Base-by-base conservation (phyloP, 2,113 vertebrate species). In the Seriola dumerili region DNA sequence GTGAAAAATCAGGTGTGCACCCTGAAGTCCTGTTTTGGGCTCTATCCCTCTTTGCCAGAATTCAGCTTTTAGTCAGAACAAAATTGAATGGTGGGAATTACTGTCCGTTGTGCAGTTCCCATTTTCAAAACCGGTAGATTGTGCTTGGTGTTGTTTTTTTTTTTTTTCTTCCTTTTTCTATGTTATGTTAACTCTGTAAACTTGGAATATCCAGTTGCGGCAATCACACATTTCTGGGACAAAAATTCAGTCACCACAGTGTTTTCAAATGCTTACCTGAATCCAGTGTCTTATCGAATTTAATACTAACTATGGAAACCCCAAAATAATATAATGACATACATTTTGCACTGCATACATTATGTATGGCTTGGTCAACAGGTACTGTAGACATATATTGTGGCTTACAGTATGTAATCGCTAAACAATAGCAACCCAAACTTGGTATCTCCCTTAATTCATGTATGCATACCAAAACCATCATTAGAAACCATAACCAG, bases 41-140 rank as follows among this genome's bases (percentile, higher is more conserved):
- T 73, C 52, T 74, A 77, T 76, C 42, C 65, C 78, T 84, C 72
- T 85, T 83, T n/a, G 83, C 88, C n/a, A n/a, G 91, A 91, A 90
- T 92, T 88, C 83, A 89, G n/a, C n/a, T 85, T 90, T 82, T 81
- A 72, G 65, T 81, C n/a, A 29, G 78, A 86, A n/a, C 71, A 75
- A 68, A 84, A 90, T 85, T 80, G 80, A 88, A 90, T 83, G 70
- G n/a, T 84, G 80, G 85, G 55, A 76, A n/a, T 85, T 89, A 67
- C 61, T 67, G 46, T 84, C 44, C 38, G 58, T 68, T 61, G 52
- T 86, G 79, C 57, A 55, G 57, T 75, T 85, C 71, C 62, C 74
- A n/a, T n/a, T 89, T 85, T 83, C 29, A 70, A 64, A 86, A 64
- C 63, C 48, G 57, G n/a, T n/a, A 76, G 7, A 70, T 50, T n/a